phyloP scores from a whole-genome alignment of 92 coral and sea anemone genomes.

The Phymanthus crucifer region DNA sequence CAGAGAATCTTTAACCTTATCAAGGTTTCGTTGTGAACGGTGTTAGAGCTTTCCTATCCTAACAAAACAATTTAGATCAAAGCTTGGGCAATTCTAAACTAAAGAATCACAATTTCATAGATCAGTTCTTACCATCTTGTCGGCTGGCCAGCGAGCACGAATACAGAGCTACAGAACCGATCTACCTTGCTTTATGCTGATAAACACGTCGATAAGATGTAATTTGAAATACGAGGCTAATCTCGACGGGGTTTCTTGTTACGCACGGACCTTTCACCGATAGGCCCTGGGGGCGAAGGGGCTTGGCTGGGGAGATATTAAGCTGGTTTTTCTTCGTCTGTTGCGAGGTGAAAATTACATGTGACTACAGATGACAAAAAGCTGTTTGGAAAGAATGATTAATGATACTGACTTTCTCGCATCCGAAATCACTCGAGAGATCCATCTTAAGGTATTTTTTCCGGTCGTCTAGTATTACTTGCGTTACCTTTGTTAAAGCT shows the following conservation, averaged over 20 bases:
- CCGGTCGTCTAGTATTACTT: not conserved
- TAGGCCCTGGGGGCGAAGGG: not conserved
- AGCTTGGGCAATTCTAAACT: too few relatives aligned
- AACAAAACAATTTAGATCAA: too few relatives aligned
- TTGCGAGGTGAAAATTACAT: not conserved
- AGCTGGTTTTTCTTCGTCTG: not conserved
- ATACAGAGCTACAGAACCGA: conserved; percentile 3
- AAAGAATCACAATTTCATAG: too few relatives aligned
- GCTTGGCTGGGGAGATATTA: not conserved
- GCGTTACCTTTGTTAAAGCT: too few relatives aligned
- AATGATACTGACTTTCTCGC: not conserved
- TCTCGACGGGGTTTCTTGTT: conserved; percentile 7
- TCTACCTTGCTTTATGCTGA: not conserved
- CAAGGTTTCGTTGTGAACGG: too few relatives aligned
- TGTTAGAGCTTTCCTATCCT: too few relatives aligned
- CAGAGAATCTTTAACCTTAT: too few relatives aligned
- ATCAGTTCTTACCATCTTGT: not conserved
- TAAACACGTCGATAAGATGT: not conserved
- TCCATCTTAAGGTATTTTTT: not conserved
- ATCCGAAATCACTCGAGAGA: not conserved
- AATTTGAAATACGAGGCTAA: not conserved
- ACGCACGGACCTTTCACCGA: not conserved
- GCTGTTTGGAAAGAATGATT: not conserved
- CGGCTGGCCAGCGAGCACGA: not conserved
- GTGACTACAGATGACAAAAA: not conserved